phyloP scores from a whole-genome alignment of 2,797 vertebrate species.

The Syndactyla subalaris region DNA sequence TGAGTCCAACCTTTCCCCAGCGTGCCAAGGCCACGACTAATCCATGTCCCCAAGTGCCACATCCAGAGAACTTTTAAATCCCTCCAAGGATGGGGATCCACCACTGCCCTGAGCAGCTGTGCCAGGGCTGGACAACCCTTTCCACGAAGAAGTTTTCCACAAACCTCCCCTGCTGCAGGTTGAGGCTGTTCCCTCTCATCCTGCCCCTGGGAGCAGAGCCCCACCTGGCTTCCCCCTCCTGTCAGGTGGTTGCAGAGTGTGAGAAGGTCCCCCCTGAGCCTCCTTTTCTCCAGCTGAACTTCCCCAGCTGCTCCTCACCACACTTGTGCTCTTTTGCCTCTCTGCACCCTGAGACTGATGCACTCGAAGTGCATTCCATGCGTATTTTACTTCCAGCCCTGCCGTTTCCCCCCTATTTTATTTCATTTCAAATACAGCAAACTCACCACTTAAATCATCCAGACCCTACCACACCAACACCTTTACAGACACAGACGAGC shows the following conservation, averaged over 20 bases:
- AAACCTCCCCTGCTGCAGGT: background rate
- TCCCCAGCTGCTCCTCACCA: background rate
- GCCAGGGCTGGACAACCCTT: background rate
- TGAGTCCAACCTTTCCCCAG: too few species aligned
- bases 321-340: rapidly evolving
- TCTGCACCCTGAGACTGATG: rapidly evolving
- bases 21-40: background rate
- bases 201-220: background rate
- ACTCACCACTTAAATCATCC: too few species aligned
- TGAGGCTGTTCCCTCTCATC: background rate
- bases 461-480: too few species aligned
- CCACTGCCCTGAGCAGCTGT: background rate
- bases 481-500: background rate
- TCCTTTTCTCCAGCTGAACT: background rate
- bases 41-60: too few species aligned
- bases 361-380: background rate
- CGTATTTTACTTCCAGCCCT: background rate
- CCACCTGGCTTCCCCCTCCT: rapidly evolving
- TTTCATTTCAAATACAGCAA: background rate
- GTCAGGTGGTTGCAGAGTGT: background rate
- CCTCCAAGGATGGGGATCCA: too few species aligned
- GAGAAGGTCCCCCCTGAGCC: background rate
- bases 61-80: background rate
- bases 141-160: rapidly evolving
- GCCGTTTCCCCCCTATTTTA: rapidly evolving